Percentiles rank a stretch among this genome's conserved stretches.
Conservation (phyloP, 2,888 invertebrate species). For the Cheilosia vulpina region DNA sequence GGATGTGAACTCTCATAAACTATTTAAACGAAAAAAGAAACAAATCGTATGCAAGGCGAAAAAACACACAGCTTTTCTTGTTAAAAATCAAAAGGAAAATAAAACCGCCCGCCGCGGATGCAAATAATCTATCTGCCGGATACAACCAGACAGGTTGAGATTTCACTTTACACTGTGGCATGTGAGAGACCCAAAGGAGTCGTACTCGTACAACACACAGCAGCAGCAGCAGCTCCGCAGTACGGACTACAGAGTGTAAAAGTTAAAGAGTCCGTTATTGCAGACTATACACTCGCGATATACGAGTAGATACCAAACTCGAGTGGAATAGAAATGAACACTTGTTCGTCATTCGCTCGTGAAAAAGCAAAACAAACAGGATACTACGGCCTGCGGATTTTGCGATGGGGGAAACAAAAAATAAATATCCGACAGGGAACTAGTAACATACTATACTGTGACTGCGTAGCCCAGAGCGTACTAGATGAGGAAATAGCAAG, state of each 20-base stretch:
- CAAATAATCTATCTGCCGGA: constrained; percentile 69
- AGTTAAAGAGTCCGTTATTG: constrained; percentile 44
- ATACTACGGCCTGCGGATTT: constrained; percentile 4
- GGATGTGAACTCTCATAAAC: constrained; percentile 61
- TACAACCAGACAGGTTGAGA: constrained; percentile 74
- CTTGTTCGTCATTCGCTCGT: constrained; percentile 29
- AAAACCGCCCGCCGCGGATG: constrained; percentile 63
- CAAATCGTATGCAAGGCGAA: background rate
- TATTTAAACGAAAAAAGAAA: constrained; percentile 34
- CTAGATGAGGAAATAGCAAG: constrained; percentile 27
- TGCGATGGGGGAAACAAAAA: background rate
- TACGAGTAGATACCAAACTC: constrained; percentile 4
- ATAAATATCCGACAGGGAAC: constrained; percentile 33
- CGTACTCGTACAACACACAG: constrained; percentile 13
- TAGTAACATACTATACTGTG: constrained; percentile 25
- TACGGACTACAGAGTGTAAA: constrained; percentile 14
- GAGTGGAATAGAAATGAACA: background rate
- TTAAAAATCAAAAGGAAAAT: constrained; percentile 24
- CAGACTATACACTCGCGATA: constrained; percentile 5
- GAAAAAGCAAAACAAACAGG: constrained; percentile 39
- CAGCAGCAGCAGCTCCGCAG: background rate
- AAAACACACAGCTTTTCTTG: constrained; percentile 41
- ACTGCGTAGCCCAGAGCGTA: constrained; percentile 47
- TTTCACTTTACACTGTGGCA: constrained; percentile 64
- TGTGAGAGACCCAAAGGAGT: constrained; percentile 51